Evolutionary conservation across 2,888 invertebrate species (phyloP).

Genomic region (Thera britannica): DNA sequence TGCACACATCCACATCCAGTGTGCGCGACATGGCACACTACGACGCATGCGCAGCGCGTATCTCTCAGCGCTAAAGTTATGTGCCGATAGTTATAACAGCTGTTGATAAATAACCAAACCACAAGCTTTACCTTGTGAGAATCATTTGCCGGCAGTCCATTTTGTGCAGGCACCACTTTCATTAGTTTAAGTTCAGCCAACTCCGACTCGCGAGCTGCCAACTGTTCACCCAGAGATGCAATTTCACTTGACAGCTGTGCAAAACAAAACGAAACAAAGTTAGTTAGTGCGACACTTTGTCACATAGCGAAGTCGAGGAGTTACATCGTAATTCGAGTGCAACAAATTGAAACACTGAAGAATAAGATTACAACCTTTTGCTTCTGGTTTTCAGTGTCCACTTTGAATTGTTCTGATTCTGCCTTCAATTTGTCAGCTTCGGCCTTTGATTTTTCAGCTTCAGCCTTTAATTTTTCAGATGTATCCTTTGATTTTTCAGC

Average conservation of each 20-base stretch:
- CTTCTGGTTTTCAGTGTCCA: slow-evolving; percentile 80
- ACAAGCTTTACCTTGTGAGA: slow-evolving; percentile 61
- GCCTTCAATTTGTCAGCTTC: background rate
- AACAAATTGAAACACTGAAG: too few species aligned
- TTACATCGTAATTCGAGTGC: too few species aligned
- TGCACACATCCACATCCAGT: too few species aligned
- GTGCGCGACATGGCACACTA: too few species aligned
- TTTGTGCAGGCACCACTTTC: slow-evolving; percentile 70
- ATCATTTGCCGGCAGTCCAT: slow-evolving; percentile 68
- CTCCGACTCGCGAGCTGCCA: slow-evolving; percentile 64
- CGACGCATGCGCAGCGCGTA: too few species aligned
- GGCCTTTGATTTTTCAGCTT: slow-evolving; percentile 54
- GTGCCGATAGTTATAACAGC: too few species aligned
- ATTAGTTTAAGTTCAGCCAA: slow-evolving; percentile 68
- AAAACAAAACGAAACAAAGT: slow-evolving; percentile 3
- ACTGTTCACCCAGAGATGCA: slow-evolving; percentile 58
- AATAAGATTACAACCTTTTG: slow-evolving; percentile 56
- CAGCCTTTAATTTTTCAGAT: slow-evolving; percentile 62
- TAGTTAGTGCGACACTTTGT: background rate
- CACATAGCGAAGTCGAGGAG: too few species aligned
- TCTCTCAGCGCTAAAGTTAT: too few species aligned
- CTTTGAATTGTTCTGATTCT: slow-evolving; percentile 60
- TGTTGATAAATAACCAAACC: background rate
- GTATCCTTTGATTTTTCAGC: slow-evolving; percentile 73
- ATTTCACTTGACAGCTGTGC: slow-evolving; percentile 63